These are phyloP conservation scores for Cydia strobilella DNA, from an alignment of 1,140 invertebrate genomes.

Conservation along the genomic window DNA sequence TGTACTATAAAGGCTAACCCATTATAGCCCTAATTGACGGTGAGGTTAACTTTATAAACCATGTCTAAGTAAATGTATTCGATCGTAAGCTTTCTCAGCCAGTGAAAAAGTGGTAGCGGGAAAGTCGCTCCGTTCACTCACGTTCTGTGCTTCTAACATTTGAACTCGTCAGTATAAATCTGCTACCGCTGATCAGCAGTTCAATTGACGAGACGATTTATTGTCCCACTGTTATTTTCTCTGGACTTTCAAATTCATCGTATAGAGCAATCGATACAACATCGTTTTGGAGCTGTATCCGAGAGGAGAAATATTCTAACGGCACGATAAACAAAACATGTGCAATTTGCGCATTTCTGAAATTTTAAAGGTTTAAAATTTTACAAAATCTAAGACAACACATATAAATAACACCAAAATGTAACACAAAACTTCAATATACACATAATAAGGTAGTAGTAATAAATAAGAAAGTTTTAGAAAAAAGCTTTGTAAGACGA, in stretches of 20 bases:
- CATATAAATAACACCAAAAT: no score
- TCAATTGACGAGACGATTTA: conserved; percentile 30
- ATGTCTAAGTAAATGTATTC: conserved; percentile 21
- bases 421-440: no score
- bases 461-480: conserved; percentile 42
- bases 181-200: conserved; percentile 27
- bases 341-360: not conserved
- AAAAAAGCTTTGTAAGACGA: conserved; percentile 47
- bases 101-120: conserved; percentile 22
- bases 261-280: not conserved
- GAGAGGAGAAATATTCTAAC: not conserved
- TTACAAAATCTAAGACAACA: not conserved
- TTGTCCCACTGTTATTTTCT: conserved; percentile 27
- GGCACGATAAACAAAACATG: not conserved
- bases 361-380: not conserved
- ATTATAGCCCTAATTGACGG: not conserved
- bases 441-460: not conserved
- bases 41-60: not conserved
- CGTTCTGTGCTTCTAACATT: conserved; percentile 30
- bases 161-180: conserved; percentile 32
- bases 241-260: conserved; percentile 4
- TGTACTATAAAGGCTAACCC: not conserved
- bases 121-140: conserved; percentile 29
- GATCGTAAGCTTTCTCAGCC: conserved; percentile 16
- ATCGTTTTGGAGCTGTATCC: not conserved